phyloP scores from a whole-genome alignment of 1,140 invertebrate species.

The Drosophila hydei region DNA sequence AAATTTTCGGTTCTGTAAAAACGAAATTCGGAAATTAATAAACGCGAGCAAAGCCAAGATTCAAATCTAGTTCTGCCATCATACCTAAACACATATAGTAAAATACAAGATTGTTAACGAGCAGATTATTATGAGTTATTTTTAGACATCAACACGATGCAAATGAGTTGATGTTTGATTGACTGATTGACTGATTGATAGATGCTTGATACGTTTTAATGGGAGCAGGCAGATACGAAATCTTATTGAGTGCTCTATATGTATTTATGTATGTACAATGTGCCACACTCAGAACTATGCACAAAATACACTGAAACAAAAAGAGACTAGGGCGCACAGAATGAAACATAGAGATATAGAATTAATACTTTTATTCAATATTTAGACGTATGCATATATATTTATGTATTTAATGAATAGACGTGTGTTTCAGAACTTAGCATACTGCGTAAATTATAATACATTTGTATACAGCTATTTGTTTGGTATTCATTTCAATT shows the following conservation, averaged over 20 bases:
- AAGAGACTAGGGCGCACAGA: constrained; percentile 29
- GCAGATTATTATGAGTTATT: constrained; percentile 18
- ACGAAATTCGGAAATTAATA: constrained; percentile 50
- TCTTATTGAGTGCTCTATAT: constrained; percentile 38
- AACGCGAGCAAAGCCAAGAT: background rate
- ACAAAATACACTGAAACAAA: constrained; percentile 67
- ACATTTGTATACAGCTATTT: constrained; percentile 64
- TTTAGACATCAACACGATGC: constrained; percentile 50
- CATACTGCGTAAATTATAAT: constrained; percentile 68
- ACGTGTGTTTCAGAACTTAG: constrained; percentile 46
- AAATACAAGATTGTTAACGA: constrained; percentile 32
- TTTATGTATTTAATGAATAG: constrained; percentile 42
- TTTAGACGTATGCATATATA: constrained; percentile 62
- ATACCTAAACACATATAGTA: constrained; percentile 18
- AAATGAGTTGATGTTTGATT: constrained; percentile 37
- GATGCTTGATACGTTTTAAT: constrained; percentile 38
- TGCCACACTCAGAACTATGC: constrained; percentile 65
- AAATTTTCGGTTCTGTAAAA: constrained; percentile 78
- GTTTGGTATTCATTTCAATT: constrained; percentile 1
- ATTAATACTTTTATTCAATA: constrained; percentile 68
- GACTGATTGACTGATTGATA: constrained; percentile 34
- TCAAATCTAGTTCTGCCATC: constrained; percentile 12
- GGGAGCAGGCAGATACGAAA: constrained; percentile 49
- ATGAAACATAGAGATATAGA: constrained; percentile 48
- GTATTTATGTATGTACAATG: constrained; percentile 44